Conservation (phyloP, 2,888 invertebrate genomes). For the Ophioninae sp. region DNA sequence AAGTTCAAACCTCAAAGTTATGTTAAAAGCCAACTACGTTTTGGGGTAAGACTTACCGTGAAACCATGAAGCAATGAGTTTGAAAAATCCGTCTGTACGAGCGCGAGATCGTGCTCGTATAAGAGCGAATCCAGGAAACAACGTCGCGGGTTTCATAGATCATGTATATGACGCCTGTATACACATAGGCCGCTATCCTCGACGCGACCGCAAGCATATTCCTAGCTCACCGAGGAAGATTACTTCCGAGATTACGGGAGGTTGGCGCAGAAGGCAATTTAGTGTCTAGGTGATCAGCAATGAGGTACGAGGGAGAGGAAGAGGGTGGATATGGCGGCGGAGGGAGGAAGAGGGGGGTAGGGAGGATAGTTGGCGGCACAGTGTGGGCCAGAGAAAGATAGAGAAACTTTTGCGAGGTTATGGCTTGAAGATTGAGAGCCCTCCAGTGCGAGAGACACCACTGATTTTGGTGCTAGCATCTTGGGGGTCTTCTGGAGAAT, state of each 20-base stretch:
- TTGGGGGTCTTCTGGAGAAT: constrained; percentile 44
- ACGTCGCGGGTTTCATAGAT: constrained; percentile 21
- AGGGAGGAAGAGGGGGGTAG: constrained; percentile 1
- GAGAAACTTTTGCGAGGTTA: constrained; percentile 58
- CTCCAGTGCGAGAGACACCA: constrained; percentile 49
- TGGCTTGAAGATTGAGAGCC: constrained; percentile 63
- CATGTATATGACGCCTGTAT: neutral
- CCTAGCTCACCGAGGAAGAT: constrained; percentile 53
- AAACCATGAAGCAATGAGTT: neutral
- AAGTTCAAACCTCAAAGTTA: neutral
- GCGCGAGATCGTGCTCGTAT: neutral
- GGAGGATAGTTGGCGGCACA: neutral
- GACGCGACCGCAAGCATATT: constrained; percentile 53
- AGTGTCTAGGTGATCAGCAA: constrained; percentile 65
- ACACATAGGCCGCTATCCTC: constrained; percentile 38
- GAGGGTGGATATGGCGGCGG: neutral
- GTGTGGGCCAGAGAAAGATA: constrained; percentile 2
- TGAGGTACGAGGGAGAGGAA: constrained; percentile 23
- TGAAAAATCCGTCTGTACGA: neutral
- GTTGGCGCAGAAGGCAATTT: constrained; percentile 64
- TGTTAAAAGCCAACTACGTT: neutral
- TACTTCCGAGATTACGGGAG: constrained; percentile 64
- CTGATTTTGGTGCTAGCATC: constrained; percentile 55
- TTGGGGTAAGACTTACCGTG: neutral
- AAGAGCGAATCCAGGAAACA: neutral